These are phyloP conservation scores for Apantesis nais DNA, from an alignment of 2,888 invertebrate genomes.

Conservation along the genomic window DNA sequence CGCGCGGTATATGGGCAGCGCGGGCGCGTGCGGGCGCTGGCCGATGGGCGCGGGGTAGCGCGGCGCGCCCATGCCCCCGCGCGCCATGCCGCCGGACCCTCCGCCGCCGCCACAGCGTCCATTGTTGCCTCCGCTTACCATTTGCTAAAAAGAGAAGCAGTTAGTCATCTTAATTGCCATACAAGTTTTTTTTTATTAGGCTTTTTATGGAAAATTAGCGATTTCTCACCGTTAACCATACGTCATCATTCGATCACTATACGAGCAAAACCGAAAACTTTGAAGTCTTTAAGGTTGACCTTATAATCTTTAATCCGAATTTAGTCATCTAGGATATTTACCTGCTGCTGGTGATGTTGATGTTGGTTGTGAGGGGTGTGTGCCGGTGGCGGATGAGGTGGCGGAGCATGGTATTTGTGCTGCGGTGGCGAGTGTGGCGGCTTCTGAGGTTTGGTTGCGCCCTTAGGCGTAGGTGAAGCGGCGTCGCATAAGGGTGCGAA, in stretches of 20 bases:
- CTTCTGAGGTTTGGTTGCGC: constrained; percentile 68
- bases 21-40: constrained; percentile 82
- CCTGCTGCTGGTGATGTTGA: constrained; percentile 74
- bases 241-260: background rate
- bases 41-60: constrained; percentile 84
- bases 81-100: constrained; percentile 56
- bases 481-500: constrained; percentile 87
- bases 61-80: constrained; percentile 70
- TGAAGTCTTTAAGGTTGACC: too few relatives aligned
- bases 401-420: constrained; percentile 81
- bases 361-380: constrained; percentile 69
- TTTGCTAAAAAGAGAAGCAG: constrained; percentile 50
- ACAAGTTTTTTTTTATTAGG: background rate
- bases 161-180: background rate
- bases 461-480: constrained; percentile 83
- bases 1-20: constrained; percentile 72
- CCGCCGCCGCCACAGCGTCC: constrained; percentile 67
- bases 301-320: too few relatives aligned
- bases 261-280: background rate
- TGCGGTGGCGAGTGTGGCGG: constrained; percentile 81
- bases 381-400: constrained; percentile 61
- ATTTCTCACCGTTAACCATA: background rate
- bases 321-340: constrained; percentile 13
- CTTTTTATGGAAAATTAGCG: background rate
- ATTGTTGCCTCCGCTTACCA: constrained; percentile 73